Conservation (phyloP, 2,113 vertebrate species). For the Psilopsiagon aurifrons region DNA sequence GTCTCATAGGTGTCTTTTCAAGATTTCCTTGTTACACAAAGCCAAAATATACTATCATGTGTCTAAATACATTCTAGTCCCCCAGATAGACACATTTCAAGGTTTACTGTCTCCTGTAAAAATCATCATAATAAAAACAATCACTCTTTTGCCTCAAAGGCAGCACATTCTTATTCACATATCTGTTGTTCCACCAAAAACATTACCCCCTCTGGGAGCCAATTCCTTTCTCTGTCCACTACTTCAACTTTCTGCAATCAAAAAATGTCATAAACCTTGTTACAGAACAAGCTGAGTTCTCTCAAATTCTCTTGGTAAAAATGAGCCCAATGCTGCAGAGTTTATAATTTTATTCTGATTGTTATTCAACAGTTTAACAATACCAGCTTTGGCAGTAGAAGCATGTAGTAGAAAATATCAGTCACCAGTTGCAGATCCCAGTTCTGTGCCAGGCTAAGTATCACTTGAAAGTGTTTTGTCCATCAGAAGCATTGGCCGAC, state of each 20-base stretch:
- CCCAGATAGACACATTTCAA: background rate
- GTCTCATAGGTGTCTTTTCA: background rate
- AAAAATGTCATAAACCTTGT: background rate
- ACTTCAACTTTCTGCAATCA: background rate
- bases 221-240: background rate
- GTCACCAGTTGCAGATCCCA: background rate
- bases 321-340: background rate
- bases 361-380: background rate
- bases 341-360: background rate
- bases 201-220: background rate
- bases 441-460: background rate
- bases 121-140: background rate
- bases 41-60: background rate
- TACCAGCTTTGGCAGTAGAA: background rate
- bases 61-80: background rate
- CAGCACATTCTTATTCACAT: background rate
- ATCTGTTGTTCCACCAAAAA: background rate
- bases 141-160: background rate
- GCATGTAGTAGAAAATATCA: background rate
- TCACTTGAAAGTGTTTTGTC: background rate
- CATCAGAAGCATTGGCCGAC: rapidly evolving
- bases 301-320: background rate
- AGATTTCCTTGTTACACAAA: background rate
- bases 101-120: background rate
- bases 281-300: background rate